Evolutionary conservation across 2,797 vertebrate genomes (phyloP).

Genomic region (Platyrinchus mystaceus): DNA sequence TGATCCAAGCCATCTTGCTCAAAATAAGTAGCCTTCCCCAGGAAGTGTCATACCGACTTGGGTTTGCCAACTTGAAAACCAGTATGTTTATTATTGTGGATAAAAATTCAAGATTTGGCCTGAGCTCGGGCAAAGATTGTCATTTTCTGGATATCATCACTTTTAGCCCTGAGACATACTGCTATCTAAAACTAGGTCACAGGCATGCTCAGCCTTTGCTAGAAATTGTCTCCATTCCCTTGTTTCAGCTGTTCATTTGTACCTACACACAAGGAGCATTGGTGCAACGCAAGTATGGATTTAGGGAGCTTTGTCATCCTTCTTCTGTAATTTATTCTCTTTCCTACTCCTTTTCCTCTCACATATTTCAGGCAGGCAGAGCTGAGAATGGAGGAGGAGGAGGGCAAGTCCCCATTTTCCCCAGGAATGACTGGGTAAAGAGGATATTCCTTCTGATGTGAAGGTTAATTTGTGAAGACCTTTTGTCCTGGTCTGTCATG

Average conservation of each 20-base stretch:
- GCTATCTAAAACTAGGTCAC: not conserved
- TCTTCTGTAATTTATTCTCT: not conserved
- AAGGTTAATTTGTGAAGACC: not conserved
- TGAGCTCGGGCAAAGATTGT: not conserved
- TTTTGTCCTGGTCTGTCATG: not conserved
- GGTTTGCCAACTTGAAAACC: not conserved
- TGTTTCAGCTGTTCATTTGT: not conserved
- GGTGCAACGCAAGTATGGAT: rapidly evolving
- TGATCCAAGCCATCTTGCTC: not conserved
- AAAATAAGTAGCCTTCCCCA: not conserved
- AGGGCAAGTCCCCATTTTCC: rapidly evolving
- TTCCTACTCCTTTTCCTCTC: not conserved
- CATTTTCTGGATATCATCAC: not conserved
- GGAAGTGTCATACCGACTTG: not conserved
- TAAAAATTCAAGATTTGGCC: not conserved
- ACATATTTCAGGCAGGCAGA: not conserved
- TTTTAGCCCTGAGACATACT: not conserved
- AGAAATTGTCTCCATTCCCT: not conserved
- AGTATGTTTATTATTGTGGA: not conserved
- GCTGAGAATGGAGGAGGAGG: rapidly evolving
- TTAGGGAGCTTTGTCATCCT: not conserved
- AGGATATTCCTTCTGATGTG: not conserved
- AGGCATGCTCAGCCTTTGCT: not conserved
- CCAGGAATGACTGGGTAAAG: rapidly evolving
- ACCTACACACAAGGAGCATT: not conserved